Evolutionary conservation across 2,888 invertebrate species (phyloP).

Genomic region (Rapana venosa): DNA sequence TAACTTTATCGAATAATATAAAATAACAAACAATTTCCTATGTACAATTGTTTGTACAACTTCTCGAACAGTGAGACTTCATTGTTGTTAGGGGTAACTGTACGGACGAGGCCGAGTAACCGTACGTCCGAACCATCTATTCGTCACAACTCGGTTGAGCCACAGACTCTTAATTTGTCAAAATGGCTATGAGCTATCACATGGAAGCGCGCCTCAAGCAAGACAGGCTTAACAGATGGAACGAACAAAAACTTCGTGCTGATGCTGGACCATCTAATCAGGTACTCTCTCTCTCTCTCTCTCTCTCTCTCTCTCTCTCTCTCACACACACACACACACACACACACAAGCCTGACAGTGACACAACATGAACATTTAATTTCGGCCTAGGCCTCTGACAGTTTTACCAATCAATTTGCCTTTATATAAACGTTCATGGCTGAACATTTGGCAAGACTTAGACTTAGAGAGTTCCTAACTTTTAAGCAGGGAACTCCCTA

Average conservation of each 20-base stretch:
- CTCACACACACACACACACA: too few relatives aligned
- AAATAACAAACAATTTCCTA: not conserved
- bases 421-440: too few relatives aligned
- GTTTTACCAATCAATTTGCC: too few relatives aligned
- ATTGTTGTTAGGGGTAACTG: slow-evolving; percentile 35
- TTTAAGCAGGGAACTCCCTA: too few relatives aligned
- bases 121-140: not conserved
- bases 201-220: slow-evolving; percentile 64
- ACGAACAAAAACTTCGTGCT: slow-evolving; percentile 55
- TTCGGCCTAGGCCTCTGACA: too few relatives aligned
- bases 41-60: not conserved
- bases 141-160: not conserved
- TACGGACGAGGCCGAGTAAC: not conserved
- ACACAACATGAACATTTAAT: too few relatives aligned
- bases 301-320: too few relatives aligned
- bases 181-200: slow-evolving; percentile 66
- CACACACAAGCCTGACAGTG: too few relatives aligned
- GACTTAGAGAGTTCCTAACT: too few relatives aligned
- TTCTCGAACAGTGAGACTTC: slow-evolving; percentile 17
- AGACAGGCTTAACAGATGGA: slow-evolving; percentile 62
- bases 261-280: slow-evolving; percentile 27
- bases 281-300: not conserved
- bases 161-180: slow-evolving; percentile 29
- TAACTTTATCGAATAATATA: not conserved
- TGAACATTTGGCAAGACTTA: too few relatives aligned